Evolutionary conservation across 2,888 invertebrate genomes (phyloP).

Genomic region (Drosophila percnosoma): DNA sequence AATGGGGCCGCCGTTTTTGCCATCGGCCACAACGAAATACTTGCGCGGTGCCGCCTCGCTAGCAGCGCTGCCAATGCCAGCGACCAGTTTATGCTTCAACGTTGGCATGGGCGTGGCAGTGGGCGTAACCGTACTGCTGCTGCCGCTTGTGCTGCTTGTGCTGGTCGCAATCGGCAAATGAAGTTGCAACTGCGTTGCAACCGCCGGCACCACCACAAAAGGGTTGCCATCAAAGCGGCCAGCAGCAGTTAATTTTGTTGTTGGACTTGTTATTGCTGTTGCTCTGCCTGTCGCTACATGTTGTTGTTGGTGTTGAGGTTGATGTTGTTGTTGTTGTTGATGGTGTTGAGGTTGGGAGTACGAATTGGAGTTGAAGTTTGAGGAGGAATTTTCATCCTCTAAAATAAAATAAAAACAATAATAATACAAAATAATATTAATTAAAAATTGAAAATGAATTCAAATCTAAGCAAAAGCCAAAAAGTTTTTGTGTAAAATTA

Average conservation of each 20-base stretch:
- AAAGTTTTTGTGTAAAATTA: neutral
- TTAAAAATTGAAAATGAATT: constrained; percentile 29
- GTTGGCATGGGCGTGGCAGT: constrained; percentile 7
- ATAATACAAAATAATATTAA: constrained; percentile 50
- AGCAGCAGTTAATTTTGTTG: constrained; percentile 31
- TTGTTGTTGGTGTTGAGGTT: constrained; percentile 37
- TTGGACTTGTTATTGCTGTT: constrained; percentile 29
- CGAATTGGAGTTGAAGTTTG: constrained; percentile 67
- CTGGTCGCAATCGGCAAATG: constrained; percentile 21
- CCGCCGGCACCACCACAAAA: constrained; percentile 30
- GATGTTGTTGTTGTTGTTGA: constrained; percentile 42
- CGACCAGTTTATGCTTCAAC: constrained; percentile 44
- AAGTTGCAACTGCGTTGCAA: constrained; percentile 15
- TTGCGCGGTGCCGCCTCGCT: constrained; percentile 51
- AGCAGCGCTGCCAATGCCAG: constrained; percentile 3
- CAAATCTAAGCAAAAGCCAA: constrained; percentile 16
- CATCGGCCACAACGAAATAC: constrained; percentile 44
- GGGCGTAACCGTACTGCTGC: neutral
- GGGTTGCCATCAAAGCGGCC: constrained; percentile 28
- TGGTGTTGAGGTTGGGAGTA: constrained; percentile 58
- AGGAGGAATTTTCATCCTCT: constrained; percentile 83
- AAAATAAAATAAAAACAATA: constrained; percentile 57
- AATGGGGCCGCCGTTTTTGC: constrained; percentile 33
- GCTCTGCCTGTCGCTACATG: constrained; percentile 53
- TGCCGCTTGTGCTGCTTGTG: neutral